Evolutionary conservation across 2,113 vertebrate species (phyloP).

Genomic region (Sorex fumeus): DNA sequence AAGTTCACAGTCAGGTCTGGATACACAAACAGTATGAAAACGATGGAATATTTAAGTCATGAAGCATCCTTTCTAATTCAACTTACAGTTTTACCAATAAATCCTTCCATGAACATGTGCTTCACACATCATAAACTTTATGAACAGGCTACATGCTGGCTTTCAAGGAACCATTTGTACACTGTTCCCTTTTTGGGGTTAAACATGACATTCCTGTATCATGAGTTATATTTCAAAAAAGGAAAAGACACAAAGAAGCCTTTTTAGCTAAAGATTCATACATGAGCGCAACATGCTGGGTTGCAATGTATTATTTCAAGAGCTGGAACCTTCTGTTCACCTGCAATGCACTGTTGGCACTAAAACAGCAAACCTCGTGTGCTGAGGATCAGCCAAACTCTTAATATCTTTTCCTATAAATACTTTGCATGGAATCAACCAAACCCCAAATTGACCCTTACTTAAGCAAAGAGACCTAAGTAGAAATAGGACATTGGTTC

Average conservation of each 20-base stretch:
- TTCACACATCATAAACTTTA: slow-evolving; percentile 83
- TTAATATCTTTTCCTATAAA: slow-evolving; percentile 27
- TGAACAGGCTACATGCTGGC: slow-evolving; percentile 57
- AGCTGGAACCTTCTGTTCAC: slow-evolving; percentile 16
- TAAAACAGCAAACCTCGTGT: not conserved
- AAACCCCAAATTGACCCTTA: not conserved
- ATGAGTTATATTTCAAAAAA: slow-evolving; percentile 69
- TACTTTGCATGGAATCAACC: not conserved
- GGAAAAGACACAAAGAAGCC: slow-evolving; percentile 74
- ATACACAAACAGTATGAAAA: slow-evolving; percentile 71
- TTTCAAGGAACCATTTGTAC: slow-evolving; percentile 73
- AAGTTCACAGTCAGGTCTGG: slow-evolving; percentile 60
- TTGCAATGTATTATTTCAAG: slow-evolving; percentile 58
- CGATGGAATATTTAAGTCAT: slow-evolving; percentile 72
- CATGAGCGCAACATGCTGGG: not conserved
- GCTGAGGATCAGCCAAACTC: not conserved
- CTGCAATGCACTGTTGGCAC: slow-evolving; percentile 38
- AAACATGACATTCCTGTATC: slow-evolving; percentile 65
- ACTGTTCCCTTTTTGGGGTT: slow-evolving; percentile 51
- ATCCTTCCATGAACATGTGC: slow-evolving; percentile 82
- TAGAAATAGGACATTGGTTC: not conserved
- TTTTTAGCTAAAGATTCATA: slow-evolving; percentile 64
- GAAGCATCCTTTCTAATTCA: slow-evolving; percentile 75
- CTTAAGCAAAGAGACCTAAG: not conserved
- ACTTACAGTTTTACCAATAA: slow-evolving; percentile 78